A percentile compares a stretch with the other conserved stretches of the same genome.
phyloP scores from a whole-genome alignment of 2,888 invertebrate genomes.

The Drosophila anomalata region DNA sequence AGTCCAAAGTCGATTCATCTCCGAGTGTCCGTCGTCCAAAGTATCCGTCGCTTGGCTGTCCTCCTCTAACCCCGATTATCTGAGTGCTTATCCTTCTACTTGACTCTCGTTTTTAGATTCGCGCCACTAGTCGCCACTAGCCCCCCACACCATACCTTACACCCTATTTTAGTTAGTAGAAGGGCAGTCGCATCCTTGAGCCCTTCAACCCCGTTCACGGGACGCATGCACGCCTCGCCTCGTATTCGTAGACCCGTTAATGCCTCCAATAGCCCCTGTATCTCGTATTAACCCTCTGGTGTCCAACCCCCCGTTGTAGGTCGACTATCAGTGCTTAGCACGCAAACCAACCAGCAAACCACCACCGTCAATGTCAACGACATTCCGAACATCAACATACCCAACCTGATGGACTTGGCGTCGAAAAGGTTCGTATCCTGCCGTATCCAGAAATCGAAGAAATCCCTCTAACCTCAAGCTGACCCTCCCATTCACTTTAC shows the following conservation, averaged over 20 bases:
- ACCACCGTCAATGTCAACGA: conserved; percentile 82
- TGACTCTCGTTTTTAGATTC: conserved; percentile 57
- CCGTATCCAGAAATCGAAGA: neutral
- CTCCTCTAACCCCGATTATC: neutral
- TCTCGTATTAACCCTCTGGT: neutral
- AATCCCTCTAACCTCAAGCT: neutral
- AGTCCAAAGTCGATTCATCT: neutral
- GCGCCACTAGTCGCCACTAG: conserved; percentile 34
- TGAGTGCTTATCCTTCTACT: conserved; percentile 26
- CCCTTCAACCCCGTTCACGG: neutral
- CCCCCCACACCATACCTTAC: conserved; percentile 10
- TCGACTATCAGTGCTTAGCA: conserved; percentile 83
- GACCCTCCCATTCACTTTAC: neutral
- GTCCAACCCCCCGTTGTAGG: conserved; percentile 60
- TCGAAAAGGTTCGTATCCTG: conserved; percentile 73
- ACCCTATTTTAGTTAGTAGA: conserved; percentile 17
- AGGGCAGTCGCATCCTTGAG: conserved; percentile 2
- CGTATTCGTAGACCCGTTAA: neutral
- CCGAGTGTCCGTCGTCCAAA: neutral
- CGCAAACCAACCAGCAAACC: conserved; percentile 82
- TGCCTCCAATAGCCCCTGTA: neutral
- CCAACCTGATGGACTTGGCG: conserved; percentile 81
- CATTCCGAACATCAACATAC: conserved; percentile 81
- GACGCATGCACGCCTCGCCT: conserved; percentile 2
- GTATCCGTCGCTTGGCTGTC: neutral